Evolutionary conservation across 2,797 vertebrate genomes (phyloP).

Genomic region (Ammospiza maritima): DNA sequence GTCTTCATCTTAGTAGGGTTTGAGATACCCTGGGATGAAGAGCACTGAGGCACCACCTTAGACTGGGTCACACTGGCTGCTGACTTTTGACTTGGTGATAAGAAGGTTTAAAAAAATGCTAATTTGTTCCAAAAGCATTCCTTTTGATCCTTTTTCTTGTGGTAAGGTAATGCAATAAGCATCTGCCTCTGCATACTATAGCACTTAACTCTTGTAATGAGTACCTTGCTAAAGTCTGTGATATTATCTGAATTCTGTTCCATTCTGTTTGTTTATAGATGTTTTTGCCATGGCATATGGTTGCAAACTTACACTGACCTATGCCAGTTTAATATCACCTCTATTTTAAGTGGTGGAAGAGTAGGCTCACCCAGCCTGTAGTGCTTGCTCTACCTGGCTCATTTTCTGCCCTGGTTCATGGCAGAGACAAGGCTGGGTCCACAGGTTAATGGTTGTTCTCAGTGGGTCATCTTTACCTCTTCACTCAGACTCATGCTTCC

Average conservation of each 20-base stretch:
- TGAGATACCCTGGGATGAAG: background rate
- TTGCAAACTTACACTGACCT: background rate
- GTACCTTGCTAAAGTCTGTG: background rate
- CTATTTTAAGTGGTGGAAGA: background rate
- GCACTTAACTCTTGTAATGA: background rate
- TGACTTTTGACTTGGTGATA: background rate
- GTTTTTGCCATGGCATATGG: background rate
- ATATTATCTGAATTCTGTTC: background rate
- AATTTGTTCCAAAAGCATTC: background rate
- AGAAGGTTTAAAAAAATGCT: background rate
- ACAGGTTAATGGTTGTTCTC: background rate
- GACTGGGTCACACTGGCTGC: background rate
- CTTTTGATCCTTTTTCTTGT: background rate
- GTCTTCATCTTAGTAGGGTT: background rate
- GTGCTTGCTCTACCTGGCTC: background rate
- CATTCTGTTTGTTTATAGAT: background rate
- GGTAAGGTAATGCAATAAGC: background rate
- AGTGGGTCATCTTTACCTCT: background rate
- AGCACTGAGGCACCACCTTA: background rate
- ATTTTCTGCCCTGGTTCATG: background rate
- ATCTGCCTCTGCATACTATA: background rate
- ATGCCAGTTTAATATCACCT: background rate
- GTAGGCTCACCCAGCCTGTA: background rate
- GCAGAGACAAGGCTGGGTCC: background rate
- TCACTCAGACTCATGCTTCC: background rate